A percentile compares a stretch with the other conserved stretches of the same genome.
These are phyloP conservation scores for Psammodynastes pulverulentus DNA, from an alignment of 2,113 vertebrate genomes.

Conservation along the genomic window DNA sequence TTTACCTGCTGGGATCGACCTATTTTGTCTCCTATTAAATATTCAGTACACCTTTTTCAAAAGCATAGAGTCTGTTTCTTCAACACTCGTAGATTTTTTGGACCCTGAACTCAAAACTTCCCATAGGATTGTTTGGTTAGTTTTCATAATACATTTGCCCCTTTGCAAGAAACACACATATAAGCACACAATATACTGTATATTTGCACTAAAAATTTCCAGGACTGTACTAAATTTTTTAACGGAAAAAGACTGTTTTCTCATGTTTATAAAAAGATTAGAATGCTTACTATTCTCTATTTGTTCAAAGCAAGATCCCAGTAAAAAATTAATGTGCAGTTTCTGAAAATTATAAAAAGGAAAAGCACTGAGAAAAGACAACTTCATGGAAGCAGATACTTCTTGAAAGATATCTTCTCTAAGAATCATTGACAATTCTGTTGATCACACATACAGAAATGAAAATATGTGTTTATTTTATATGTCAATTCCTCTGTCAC, in stretches of 20 bases:
- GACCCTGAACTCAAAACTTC: neutral
- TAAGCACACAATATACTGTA: neutral
- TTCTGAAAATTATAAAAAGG: slow-evolving; percentile 30
- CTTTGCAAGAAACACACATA: neutral
- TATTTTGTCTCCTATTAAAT: neutral
- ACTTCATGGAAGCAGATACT: neutral
- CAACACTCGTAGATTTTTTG: neutral
- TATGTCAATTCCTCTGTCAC: neutral
- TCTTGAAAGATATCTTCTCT: neutral
- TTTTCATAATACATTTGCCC: neutral
- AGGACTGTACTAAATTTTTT: neutral
- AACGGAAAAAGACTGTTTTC: neutral
- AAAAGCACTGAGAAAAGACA: neutral
- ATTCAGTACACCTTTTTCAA: neutral
- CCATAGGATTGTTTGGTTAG: neutral
- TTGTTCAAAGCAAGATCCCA: neutral
- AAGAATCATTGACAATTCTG: neutral
- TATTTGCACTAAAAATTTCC: neutral
- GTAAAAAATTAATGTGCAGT: slow-evolving; percentile 8
- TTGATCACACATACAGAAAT: neutral
- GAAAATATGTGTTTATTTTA: neutral
- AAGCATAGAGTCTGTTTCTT: neutral
- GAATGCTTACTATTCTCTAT: slow-evolving; percentile 4
- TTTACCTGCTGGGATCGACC: neutral
- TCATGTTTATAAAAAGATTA: slow-evolving; percentile 15